phyloP scores from a whole-genome alignment of 2,888 invertebrate species.

The Andrena camellia region DNA sequence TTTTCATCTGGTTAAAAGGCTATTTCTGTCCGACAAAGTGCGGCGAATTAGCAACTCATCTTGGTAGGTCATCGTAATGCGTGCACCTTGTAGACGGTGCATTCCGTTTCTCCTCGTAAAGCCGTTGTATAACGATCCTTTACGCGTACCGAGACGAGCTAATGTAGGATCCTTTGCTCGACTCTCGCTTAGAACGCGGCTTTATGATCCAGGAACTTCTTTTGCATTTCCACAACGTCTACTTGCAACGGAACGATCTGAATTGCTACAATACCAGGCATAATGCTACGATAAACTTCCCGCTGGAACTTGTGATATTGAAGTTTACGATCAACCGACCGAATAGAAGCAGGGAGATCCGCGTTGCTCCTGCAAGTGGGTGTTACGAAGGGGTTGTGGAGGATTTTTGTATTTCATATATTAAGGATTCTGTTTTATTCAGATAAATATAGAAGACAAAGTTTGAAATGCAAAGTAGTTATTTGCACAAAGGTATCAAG shows the following conservation, averaged over 20 bases:
- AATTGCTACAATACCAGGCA: neutral
- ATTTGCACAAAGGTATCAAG: too few relatives aligned
- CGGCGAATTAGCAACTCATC: slow-evolving; percentile 46
- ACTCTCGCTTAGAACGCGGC: neutral
- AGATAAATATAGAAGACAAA: too few relatives aligned
- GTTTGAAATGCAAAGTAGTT: too few relatives aligned
- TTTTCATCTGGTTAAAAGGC: slow-evolving; percentile 43
- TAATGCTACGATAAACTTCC: neutral
- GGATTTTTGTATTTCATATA: too few relatives aligned
- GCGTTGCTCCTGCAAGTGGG: too few relatives aligned
- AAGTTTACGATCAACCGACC: neutral
- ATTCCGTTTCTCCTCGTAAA: slow-evolving; percentile 49
- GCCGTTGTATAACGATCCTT: slow-evolving; percentile 24
- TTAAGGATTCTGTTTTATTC: too few relatives aligned
- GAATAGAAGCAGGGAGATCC: too few relatives aligned
- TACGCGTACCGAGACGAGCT: slow-evolving; percentile 21
- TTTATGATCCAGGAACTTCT: slow-evolving; percentile 2
- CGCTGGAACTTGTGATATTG: neutral
- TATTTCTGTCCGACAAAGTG: slow-evolving; percentile 40
- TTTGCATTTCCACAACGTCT: neutral
- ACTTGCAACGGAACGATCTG: too few relatives aligned
- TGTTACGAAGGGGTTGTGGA: too few relatives aligned
- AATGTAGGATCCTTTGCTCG: slow-evolving; percentile 4
- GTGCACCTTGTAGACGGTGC: slow-evolving; percentile 16
- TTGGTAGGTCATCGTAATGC: slow-evolving; percentile 44